Evolutionary conservation across 2,113 vertebrate genomes (phyloP).

Genomic region (Callospermophilus lateralis): DNA sequence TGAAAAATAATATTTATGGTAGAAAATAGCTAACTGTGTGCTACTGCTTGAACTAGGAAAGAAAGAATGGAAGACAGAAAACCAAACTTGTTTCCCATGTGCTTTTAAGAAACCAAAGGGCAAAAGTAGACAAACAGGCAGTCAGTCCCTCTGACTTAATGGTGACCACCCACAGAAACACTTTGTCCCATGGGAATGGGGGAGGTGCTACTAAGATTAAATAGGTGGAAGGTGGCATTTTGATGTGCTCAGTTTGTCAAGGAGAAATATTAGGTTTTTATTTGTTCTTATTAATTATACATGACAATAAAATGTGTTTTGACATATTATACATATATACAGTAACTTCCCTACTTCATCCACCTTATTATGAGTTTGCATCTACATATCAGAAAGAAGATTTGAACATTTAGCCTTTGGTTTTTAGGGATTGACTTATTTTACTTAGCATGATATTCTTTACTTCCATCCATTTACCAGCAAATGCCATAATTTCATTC

Average conservation of each 20-base stretch:
- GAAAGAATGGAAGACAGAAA: neutral
- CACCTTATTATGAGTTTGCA: too few species aligned
- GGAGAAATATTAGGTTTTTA: neutral
- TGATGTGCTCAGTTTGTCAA: neutral
- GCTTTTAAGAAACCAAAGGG: neutral
- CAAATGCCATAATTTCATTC: too few species aligned
- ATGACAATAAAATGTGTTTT: too few species aligned
- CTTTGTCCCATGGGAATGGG: neutral
- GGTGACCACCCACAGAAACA: neutral
- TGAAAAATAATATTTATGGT: neutral
- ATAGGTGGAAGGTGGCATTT: neutral
- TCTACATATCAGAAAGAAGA: too few species aligned
- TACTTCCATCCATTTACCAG: too few species aligned
- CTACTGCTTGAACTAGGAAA: neutral
- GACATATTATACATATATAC: too few species aligned
- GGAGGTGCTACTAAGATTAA: neutral
- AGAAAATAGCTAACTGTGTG: neutral
- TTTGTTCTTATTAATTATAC: too few species aligned
- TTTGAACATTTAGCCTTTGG: too few species aligned
- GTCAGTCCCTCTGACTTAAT: neutral
- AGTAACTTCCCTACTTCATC: too few species aligned
- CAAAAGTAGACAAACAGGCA: rapidly evolving
- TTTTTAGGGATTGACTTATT: too few species aligned
- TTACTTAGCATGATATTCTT: too few species aligned
- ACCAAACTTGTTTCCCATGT: neutral